Conservation (phyloP, 2,888 invertebrate species). For the Agrilus cyanescens region DNA sequence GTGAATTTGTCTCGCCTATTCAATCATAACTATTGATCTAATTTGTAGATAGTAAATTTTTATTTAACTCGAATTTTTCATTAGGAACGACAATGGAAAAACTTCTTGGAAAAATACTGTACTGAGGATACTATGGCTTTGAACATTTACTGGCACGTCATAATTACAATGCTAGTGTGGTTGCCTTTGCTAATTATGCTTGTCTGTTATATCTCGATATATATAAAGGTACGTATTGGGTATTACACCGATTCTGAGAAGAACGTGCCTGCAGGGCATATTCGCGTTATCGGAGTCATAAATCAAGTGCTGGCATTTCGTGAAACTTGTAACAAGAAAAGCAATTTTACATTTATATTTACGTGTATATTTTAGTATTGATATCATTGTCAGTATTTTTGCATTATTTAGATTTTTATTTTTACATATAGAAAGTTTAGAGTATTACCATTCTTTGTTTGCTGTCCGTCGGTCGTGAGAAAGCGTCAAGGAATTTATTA, state of each 20-base stretch:
- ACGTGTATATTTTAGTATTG: too few relatives aligned
- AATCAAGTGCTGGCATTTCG: too few relatives aligned
- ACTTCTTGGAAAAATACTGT: conserved; percentile 66
- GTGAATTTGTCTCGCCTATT: too few relatives aligned
- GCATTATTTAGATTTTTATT: too few relatives aligned
- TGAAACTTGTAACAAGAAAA: too few relatives aligned
- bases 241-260: background rate
- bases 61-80: conserved; percentile 1
- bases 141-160: conserved; percentile 67
- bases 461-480: too few relatives aligned
- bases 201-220: conserved; percentile 60
- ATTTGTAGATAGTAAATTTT: background rate
- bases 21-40: background rate
- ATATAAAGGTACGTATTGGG: conserved; percentile 42
- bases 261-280: background rate
- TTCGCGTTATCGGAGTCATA: background rate
- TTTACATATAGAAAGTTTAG: too few relatives aligned
- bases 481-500: too few relatives aligned
- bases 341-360: too few relatives aligned
- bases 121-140: conserved; percentile 52
- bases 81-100: conserved; percentile 60
- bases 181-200: conserved; percentile 63
- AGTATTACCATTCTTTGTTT: too few relatives aligned
- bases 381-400: too few relatives aligned
- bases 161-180: conserved; percentile 65